Evolutionary conservation across 2,888 invertebrate genomes (phyloP).

Genomic region (Perithous albicinctus): DNA sequence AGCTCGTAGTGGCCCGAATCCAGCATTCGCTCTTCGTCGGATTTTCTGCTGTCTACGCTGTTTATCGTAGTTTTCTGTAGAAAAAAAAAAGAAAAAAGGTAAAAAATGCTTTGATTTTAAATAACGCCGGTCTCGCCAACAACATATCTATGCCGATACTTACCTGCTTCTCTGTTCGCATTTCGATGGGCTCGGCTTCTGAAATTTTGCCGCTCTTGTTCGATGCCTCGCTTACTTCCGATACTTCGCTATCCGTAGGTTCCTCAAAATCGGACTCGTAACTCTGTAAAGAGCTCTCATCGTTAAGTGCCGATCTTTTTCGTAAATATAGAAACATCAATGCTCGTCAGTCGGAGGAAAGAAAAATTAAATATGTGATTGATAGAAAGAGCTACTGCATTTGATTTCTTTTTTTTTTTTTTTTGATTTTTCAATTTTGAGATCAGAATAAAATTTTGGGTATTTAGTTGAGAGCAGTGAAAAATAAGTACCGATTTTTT

Average conservation of each 20-base stretch:
- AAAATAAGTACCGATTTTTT: too few species aligned
- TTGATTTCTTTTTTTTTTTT: too few species aligned
- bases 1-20: slow-evolving; percentile 83
- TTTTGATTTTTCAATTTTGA: too few species aligned
- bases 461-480: too few species aligned
- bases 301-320: slow-evolving; percentile 6
- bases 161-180: slow-evolving; percentile 74
- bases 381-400: too few species aligned
- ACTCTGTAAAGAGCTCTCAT: slow-evolving; percentile 78
- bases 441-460: too few species aligned
- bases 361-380: too few species aligned
- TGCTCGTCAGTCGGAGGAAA: too few species aligned
- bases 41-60: slow-evolving; percentile 72
- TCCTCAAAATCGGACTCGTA: slow-evolving; percentile 86
- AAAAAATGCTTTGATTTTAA: background rate
- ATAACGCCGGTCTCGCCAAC: background rate
- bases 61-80: slow-evolving; percentile 71
- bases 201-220: slow-evolving; percentile 66
- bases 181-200: slow-evolving; percentile 77
- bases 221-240: slow-evolving; percentile 78
- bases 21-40: slow-evolving; percentile 80
- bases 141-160: slow-evolving; percentile 12
- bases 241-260: slow-evolving; percentile 78
- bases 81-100: background rate
- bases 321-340: background rate